Evolutionary conservation across 2,113 vertebrate genomes (phyloP).

Genomic region (Lichenostomus cassidix): DNA sequence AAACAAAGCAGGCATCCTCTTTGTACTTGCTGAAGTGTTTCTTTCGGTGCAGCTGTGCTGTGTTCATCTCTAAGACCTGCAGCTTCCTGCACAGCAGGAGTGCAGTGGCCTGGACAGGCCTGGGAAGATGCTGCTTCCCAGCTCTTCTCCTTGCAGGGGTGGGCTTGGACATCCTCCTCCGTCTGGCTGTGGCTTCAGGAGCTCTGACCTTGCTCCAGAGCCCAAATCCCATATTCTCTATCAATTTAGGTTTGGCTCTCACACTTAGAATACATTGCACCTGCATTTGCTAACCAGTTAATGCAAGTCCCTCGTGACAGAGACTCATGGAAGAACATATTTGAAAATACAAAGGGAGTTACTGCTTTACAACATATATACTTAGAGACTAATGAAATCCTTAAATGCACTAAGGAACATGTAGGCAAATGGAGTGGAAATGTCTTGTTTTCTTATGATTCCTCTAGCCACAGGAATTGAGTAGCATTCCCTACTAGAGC

Average conservation of each 20-base stretch:
- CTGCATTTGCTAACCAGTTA: not conserved
- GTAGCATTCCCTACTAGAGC: not conserved
- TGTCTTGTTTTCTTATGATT: not conserved
- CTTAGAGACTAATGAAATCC: not conserved
- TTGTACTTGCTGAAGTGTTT: not conserved
- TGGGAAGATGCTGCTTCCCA: not conserved
- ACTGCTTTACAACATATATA: not conserved
- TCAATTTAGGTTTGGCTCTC: not conserved
- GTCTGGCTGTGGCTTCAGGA: not conserved
- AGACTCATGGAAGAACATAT: not conserved
- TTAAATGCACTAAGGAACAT: not conserved
- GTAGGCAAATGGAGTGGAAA: not conserved
- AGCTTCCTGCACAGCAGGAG: not conserved
- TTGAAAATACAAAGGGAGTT: not conserved
- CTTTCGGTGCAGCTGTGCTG: not conserved
- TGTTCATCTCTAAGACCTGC: not conserved
- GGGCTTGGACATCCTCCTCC: not conserved
- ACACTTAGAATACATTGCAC: accelerated
- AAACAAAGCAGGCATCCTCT: not conserved
- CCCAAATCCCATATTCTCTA: not conserved
- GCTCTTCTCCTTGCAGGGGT: not conserved
- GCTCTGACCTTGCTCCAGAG: not conserved
- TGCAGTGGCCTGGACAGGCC: not conserved
- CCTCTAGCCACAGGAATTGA: not conserved
- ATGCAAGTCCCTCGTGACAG: not conserved